Base-by-base conservation (phyloP, 1,140 invertebrate species). In the Spodoptera frugiperda region DNA sequence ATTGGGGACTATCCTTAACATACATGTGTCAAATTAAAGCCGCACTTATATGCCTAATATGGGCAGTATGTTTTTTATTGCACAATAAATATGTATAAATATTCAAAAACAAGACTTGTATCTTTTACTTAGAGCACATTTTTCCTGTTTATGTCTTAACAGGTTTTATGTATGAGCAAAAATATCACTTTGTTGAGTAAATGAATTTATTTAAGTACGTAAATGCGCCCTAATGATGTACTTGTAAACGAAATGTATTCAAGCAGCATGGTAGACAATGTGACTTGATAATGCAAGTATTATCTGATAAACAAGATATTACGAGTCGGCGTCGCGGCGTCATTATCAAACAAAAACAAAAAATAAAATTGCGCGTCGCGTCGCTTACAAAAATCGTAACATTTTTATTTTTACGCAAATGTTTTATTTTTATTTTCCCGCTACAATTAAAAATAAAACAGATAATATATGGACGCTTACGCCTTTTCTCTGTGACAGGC, bases 301-400 rank as follows among this genome's bases (percentile, higher is more conserved):
- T 63, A 63, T 63, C 59, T 44, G 59, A 63, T 63, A 57, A 57
- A 57, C 12, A 57, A 9, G 12, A 14, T 57, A 14, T 57, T 39
- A 44, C 15, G 44, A 61, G 33, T 39, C 57, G 17, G 54, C 44
- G 10, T 17, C 11, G 33, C 33, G 59, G 15, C 33, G 33, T 63
- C 48, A 17, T 44, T 67, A 6, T 10, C 21, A 67, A 48, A 67
- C 63, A 67, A 67, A 67, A 67, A 67, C 63, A 65, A 63, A 46
- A n/a, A n/a, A 65, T 15, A n/a, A 33, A 33, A 39, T 15, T 61
- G n/a, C 57, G 57, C 54, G 21, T 39, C 33, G 10, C 33, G n/a
- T 61, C n/a, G 6, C 33, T n/a, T 33, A 59, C 30, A 5, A 15
- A 61, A 44, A 17, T 53, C 17, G n/a, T 15, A 55, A 25, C 3